Percentiles rank a stretch among this genome's conserved stretches.
phyloP scores from a whole-genome alignment of 2,888 invertebrate genomes.

The Globia sparganii region DNA sequence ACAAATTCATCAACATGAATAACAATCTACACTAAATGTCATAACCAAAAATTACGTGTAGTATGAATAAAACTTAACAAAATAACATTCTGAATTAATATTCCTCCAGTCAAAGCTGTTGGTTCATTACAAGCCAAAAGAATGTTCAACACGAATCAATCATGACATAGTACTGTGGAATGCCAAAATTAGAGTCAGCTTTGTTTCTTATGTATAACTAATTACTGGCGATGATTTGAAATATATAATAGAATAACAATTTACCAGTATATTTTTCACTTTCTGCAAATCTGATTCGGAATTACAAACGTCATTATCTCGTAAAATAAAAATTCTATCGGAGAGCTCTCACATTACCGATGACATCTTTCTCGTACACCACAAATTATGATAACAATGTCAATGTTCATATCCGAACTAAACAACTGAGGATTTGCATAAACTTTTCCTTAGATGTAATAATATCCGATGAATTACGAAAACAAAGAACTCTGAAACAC shows the following conservation, averaged over 20 bases:
- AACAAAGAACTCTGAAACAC: slow-evolving; percentile 90
- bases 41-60: slow-evolving; percentile 26
- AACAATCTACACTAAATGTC: slow-evolving; percentile 44
- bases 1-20: slow-evolving; percentile 54
- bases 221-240: slow-evolving; percentile 52
- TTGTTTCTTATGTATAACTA: slow-evolving; percentile 73
- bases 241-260: slow-evolving; percentile 61
- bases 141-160: slow-evolving; percentile 80
- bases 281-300: slow-evolving; percentile 78
- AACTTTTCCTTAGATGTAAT: slow-evolving; percentile 74
- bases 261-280: slow-evolving; percentile 84
- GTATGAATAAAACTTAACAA: slow-evolving; percentile 23
- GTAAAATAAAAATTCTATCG: slow-evolving; percentile 85
- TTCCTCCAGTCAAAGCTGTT: slow-evolving; percentile 51
- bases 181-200: slow-evolving; percentile 89
- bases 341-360: slow-evolving; percentile 90
- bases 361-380: slow-evolving; percentile 86
- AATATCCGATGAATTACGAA: slow-evolving; percentile 82
- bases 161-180: slow-evolving; percentile 86
- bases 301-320: slow-evolving; percentile 84
- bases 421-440: slow-evolving; percentile 71
- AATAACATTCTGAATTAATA: slow-evolving; percentile 44
- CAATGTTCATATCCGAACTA: slow-evolving; percentile 72
- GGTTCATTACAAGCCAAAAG: slow-evolving; percentile 69
- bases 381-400: slow-evolving; percentile 74